Evolutionary conservation across 2,113 vertebrate species (phyloP), one percentile per base, ranked within the genome.

Genomic region (Oreochromis aureus): DNA sequence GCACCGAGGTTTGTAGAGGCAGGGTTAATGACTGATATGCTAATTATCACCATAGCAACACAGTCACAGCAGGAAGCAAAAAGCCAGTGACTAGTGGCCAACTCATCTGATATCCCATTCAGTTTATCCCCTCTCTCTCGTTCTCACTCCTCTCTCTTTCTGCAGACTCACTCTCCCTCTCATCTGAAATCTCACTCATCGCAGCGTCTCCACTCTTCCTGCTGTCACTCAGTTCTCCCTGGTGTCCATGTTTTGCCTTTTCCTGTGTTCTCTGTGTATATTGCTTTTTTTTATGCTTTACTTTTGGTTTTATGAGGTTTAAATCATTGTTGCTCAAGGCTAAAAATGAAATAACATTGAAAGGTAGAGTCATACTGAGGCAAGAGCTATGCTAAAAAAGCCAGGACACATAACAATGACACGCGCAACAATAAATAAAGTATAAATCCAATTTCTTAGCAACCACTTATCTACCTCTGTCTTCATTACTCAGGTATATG

Each of bases 21-120:
- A 86, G 90, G 90, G 92, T 94, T 94, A 91, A 92, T 87, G 89
- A 91, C 83, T 94, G 88, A 91, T 93, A 95, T 95, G 93, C 83
- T 93, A 95, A 93, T 93, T 92, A 91, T 95, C 86, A 11, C 90
- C 92, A 94, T 94, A 89, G 93, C 94, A 94, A 95, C 94, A 91
- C 86, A 85, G 85, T 94, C 94, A 94, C 87, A 95, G 91, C 86
- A 92, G 90, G 92, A 93, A 91, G 93, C 85, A 88, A 90, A 91
- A 93, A 93, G 90, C 88, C 95, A 93, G 87, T 95, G 95, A 95
- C 92, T 91, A 94, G 94, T 94, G 82, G 86, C 93, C 78, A 58
- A 90, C 91, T 94, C 94, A 94, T 94, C 82, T 93, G 88, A 93
- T 92, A 92, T 92, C 66, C 91, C 85, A 87, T 92, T 94, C 90